Base-by-base conservation (phyloP, 2,888 invertebrate species). In the Rhogogaster chlorosoma region DNA sequence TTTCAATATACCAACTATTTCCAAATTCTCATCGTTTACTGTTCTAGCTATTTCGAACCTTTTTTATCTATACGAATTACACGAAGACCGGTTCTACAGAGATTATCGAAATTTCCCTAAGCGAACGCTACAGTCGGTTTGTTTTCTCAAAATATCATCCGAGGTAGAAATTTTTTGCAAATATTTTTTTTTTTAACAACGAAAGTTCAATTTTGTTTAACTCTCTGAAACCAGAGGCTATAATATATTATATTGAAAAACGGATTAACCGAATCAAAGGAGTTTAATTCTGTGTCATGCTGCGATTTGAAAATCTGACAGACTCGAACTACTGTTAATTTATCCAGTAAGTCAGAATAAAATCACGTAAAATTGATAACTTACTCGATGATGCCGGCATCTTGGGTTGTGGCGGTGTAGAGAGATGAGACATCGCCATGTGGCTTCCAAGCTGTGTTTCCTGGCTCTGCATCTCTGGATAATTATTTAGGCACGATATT, bases 301-400 rank as follows among this genome's bases (percentile, higher is more conserved):
- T 7, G 7, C 75, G 12, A 12, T 75, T 42, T 10, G 15, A 12
- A 22, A 42, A 73, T 70, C n/a, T 22, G n/a, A 38, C 53, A n/a
- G 0, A 1, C n/a, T 53, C 5, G 10, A 6, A 7, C 7, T 7
- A 53, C 53, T 57, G 38, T 7, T 22, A 7, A 49, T 1, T 77
- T 26, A 26, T 53, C 29, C 49, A 2, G n/a, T n/a, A 7, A 7
- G n/a, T 3, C 5, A 12, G 22, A 26, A 75, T 22, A 2, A 49
- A 77, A 53, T 32, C 18, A 9, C 49, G 18, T 18, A 9, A 77
- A 75, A 10, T 42, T 32, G 42, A 84, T 75, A 45, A 90, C 92
- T 93, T 90, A 93, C 93, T 93, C 42, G 93, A 92, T 26, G 93
- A 91, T 0, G 92, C 88, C 29, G 90, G 92, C 90, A 93, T 91